These are phyloP conservation scores for Creontiades dilutus DNA, from an alignment of 2,888 invertebrate genomes.

Conservation along the genomic window DNA sequence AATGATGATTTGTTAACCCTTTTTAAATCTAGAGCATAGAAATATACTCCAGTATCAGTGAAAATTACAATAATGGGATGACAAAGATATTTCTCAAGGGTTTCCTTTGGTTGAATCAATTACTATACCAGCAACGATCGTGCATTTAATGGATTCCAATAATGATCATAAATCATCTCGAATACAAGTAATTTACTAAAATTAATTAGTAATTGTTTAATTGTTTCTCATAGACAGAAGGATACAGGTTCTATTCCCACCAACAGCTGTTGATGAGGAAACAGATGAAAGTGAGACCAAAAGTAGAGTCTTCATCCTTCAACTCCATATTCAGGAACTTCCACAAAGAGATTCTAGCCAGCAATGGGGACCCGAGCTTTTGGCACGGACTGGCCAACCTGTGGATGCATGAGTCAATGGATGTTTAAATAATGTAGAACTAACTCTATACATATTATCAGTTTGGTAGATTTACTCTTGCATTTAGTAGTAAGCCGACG, in stretches of 20 bases:
- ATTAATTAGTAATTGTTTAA: neutral
- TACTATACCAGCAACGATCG: too few species aligned
- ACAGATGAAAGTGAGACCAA: neutral
- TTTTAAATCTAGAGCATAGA: too few species aligned
- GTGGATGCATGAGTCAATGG: neutral
- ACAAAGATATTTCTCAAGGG: neutral
- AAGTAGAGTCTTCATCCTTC: neutral
- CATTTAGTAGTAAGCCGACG: too few species aligned
- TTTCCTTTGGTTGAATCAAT: neutral
- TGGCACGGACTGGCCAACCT: neutral
- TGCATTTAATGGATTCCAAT: too few species aligned
- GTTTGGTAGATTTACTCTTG: too few species aligned
- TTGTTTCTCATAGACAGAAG: neutral
- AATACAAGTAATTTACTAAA: neutral
- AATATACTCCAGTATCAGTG: neutral
- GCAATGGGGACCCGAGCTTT: neutral
- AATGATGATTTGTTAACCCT: too few species aligned
- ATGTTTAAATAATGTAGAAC: neutral
- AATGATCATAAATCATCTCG: neutral
- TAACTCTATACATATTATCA: too few species aligned
- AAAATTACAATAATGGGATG: neutral
- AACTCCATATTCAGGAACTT: neutral
- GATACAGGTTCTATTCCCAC: conserved; percentile 4
- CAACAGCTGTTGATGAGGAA: neutral
- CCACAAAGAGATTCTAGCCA: neutral